Conservation (phyloP, 2,888 invertebrate species). For the Esperia sulphurella region DNA sequence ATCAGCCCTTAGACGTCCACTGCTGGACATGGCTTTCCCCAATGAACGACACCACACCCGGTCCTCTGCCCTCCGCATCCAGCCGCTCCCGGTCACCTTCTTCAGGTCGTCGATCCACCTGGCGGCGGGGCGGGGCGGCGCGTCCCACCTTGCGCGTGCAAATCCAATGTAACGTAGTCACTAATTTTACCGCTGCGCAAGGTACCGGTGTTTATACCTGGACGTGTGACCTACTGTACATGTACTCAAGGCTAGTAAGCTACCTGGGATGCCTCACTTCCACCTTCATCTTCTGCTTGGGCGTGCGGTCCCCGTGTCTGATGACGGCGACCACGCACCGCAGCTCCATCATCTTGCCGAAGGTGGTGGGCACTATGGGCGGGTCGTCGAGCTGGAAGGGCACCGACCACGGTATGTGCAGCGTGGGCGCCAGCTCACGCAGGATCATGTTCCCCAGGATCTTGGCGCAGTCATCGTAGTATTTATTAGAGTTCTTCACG, state of each 20-base stretch:
- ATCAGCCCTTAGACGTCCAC: no score
- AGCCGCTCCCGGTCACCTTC: no score
- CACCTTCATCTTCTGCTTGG: constrained; percentile 99
- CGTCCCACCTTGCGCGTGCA: no score
- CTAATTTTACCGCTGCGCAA: no score
- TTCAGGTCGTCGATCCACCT: no score
- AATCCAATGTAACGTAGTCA: no score
- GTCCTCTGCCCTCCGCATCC: no score
- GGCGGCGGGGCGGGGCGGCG: no score
- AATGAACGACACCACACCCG: no score
- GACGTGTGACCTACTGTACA: no score
- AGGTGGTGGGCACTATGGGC: constrained; percentile 98
- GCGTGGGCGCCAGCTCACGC: constrained; percentile 94
- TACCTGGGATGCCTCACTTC: constrained; percentile 97
- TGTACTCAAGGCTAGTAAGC: constrained; percentile 24
- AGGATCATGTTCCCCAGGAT: constrained; percentile 99
- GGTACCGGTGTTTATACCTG: no score
- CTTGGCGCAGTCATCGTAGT: constrained; percentile 99
- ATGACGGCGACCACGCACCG: constrained; percentile 98
- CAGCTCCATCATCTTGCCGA: constrained; percentile 96
- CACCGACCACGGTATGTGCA: constrained; percentile 98
- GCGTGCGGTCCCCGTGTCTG: constrained; percentile 98
- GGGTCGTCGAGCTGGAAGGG: constrained; percentile 99
- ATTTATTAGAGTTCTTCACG: constrained; percentile 99
- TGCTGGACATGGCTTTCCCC: no score